Percentiles rank a stretch among this genome's conserved stretches.
These are phyloP conservation scores for Rhagoletis zephyria DNA, from an alignment of 1,140 invertebrate species.

Conservation along the genomic window DNA sequence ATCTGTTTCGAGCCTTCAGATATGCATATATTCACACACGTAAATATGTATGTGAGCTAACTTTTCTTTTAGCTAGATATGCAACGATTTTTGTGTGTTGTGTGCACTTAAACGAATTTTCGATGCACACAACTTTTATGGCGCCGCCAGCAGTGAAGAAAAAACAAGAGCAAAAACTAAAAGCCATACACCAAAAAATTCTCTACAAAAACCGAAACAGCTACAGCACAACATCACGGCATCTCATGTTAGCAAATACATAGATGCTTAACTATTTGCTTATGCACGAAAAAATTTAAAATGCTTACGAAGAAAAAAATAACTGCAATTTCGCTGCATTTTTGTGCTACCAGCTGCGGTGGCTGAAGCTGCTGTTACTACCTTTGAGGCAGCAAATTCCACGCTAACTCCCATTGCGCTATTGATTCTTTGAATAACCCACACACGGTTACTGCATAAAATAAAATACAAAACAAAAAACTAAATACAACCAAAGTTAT, in stretches of 20 bases:
- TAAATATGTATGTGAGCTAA: not conserved
- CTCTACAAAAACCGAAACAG: not conserved
- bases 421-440: not conserved
- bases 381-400: not conserved
- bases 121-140: constrained; percentile 34
- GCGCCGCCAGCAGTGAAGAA: constrained; percentile 8
- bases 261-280: not conserved
- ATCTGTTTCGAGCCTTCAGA: not conserved
- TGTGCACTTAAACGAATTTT: constrained; percentile 44
- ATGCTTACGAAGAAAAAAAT: not conserved
- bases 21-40: not conserved
- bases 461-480: not conserved
- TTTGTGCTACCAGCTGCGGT: not conserved
- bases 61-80: constrained; percentile 27
- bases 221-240: not conserved
- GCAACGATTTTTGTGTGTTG: not conserved
- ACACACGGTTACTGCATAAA: not conserved
- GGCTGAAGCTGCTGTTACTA: not conserved
- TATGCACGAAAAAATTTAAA: not conserved
- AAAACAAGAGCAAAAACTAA: not conserved
- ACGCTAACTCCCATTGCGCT: not conserved
- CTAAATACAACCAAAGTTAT: constrained; percentile 17
- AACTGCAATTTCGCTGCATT: not conserved
- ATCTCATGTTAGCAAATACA: not conserved
- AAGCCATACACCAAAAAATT: constrained; percentile 8